Conservation (phyloP, 2,113 vertebrate genomes). For the Cercopithecus mona region DNA sequence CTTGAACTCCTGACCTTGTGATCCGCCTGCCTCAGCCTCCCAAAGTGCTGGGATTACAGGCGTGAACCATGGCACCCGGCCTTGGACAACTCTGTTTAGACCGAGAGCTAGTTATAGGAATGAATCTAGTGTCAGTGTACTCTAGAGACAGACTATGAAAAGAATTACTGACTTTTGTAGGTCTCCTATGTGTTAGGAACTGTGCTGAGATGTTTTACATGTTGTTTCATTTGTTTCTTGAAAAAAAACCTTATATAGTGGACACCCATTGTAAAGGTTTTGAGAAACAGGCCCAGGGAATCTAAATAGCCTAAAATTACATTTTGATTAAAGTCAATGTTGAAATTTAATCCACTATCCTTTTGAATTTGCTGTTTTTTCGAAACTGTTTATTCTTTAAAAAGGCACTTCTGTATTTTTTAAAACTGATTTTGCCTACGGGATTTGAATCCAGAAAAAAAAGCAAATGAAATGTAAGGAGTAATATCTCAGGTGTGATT, state of each 20-base stretch:
- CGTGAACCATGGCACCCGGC: no score
- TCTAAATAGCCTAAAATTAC: not conserved
- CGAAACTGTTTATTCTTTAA: not conserved
- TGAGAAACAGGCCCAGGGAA: not conserved
- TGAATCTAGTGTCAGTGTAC: not conserved
- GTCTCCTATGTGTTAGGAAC: not conserved
- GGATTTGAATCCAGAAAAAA: not conserved
- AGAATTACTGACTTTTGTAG: not conserved
- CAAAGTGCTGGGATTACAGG: no score
- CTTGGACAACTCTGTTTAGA: not conserved
- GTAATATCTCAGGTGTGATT: not conserved
- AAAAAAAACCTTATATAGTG: not conserved
- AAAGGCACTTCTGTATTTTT: not conserved
- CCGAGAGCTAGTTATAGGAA: not conserved
- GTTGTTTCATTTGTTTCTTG: slow-evolving; percentile 29
- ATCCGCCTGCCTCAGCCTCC: no score
- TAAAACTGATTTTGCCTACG: not conserved
- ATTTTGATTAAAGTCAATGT: not conserved
- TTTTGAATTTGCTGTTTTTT: slow-evolving; percentile 19
- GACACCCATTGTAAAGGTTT: not conserved
- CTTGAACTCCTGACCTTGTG: no score
- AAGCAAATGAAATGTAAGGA: not conserved
- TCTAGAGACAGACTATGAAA: not conserved
- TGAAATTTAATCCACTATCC: slow-evolving; percentile 1
- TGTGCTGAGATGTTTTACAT: not conserved